Conservation (phyloP, 2,113 vertebrate species). For the Halcyon senegalensis region DNA sequence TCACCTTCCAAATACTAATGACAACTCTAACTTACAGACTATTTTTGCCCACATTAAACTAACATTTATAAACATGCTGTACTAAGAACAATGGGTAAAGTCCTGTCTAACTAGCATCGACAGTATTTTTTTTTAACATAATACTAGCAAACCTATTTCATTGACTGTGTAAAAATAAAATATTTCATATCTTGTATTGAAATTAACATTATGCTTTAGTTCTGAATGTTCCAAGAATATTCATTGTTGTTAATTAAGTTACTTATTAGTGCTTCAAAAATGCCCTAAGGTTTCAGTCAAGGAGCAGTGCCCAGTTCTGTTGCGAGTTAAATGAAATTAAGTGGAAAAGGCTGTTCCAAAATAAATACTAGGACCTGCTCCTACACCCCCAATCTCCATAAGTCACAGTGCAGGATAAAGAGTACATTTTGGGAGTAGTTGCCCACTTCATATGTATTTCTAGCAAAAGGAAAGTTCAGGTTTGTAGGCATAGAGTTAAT, state of each 20-base stretch:
- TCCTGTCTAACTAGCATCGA: neutral
- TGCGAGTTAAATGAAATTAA: constrained; percentile 10
- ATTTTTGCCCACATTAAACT: neutral
- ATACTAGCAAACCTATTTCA: neutral
- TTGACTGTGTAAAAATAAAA: neutral
- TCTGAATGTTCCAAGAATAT: neutral
- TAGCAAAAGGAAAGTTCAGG: neutral
- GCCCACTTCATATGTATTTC: neutral
- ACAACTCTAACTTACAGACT: neutral
- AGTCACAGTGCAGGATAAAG: neutral
- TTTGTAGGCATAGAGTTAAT: neutral
- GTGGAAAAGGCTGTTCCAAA: neutral
- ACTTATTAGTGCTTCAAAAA: neutral
- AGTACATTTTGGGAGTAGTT: neutral
- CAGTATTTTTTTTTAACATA: neutral
- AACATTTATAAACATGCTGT: neutral
- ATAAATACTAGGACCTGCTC: neutral
- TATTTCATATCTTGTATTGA: neutral
- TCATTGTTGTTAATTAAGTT: neutral
- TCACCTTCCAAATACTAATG: neutral
- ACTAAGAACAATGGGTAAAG: neutral
- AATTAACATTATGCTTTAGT: neutral
- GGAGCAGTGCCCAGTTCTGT: neutral
- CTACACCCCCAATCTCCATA: neutral
- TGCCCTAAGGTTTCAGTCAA: neutral